phyloP scores from a whole-genome alignment of 2,888 invertebrate genomes.

The Amblyjoppa proteus region DNA sequence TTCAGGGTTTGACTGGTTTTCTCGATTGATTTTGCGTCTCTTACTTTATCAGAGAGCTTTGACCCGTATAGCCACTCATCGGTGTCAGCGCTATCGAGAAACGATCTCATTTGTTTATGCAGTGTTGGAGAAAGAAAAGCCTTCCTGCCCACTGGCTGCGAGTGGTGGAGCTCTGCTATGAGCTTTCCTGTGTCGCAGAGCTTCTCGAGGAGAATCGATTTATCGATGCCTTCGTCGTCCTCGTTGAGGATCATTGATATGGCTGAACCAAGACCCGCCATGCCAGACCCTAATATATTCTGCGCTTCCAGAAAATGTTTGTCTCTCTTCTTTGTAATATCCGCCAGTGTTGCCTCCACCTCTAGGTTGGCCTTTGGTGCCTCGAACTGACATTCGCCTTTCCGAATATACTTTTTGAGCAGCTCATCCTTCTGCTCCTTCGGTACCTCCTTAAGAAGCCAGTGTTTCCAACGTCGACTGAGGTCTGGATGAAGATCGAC shows the following conservation, averaged over 20 bases:
- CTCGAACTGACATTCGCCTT: constrained; percentile 34
- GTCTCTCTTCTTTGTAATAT: constrained; percentile 43
- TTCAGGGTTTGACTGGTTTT: no score
- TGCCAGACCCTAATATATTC: constrained; percentile 47
- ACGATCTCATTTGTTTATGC: no score
- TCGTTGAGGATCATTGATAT: constrained; percentile 45
- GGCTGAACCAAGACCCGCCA: constrained; percentile 46
- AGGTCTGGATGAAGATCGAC: no score
- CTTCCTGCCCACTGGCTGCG: constrained; percentile 53
- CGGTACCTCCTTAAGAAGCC: constrained; percentile 39
- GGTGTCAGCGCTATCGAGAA: no score
- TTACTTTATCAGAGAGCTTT: constrained; percentile 31
- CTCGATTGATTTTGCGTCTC: constrained; percentile 53
- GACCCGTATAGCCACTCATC: no score
- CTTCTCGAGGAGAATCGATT: constrained; percentile 33
- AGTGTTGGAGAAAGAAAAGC: constrained; percentile 7
- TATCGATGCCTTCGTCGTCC: constrained; percentile 47
- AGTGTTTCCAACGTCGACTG: constrained; percentile 18
- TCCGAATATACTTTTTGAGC: constrained; percentile 35
- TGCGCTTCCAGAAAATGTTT: constrained; percentile 53
- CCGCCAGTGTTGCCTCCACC: constrained; percentile 15
- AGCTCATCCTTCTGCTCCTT: constrained; percentile 34
- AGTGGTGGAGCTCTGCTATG: constrained; percentile 42
- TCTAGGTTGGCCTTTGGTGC: constrained; percentile 42
- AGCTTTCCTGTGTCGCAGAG: constrained; percentile 57